Evolutionary conservation across 2,888 invertebrate species (phyloP).

Genomic region (Nineta flava): DNA sequence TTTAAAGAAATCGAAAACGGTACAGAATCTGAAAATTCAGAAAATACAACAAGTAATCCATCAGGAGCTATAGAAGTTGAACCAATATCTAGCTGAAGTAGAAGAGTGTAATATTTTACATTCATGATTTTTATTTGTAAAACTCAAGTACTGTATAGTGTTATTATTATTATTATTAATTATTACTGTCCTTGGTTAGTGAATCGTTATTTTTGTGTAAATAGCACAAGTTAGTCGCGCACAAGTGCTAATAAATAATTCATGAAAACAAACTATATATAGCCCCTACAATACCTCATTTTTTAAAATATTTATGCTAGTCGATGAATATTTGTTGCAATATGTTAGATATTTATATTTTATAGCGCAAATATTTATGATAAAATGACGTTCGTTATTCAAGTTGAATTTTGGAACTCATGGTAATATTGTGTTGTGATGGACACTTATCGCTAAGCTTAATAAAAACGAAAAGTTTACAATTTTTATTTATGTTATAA

Average conservation of each 20-base stretch:
- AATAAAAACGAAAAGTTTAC: too few relatives aligned
- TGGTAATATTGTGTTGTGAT: too few relatives aligned
- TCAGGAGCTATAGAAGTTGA: neutral
- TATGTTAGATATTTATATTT: too few relatives aligned
- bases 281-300: too few relatives aligned
- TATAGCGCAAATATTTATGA: too few relatives aligned
- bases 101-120: neutral
- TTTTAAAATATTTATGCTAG: too few relatives aligned
- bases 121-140: neutral
- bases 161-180: neutral
- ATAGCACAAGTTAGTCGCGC: conserved; percentile 7
- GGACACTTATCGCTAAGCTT: too few relatives aligned
- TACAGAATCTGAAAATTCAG: neutral
- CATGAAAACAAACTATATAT: too few relatives aligned
- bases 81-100: conserved; percentile 2
- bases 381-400: too few relatives aligned
- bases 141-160: neutral
- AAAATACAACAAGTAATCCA: neutral
- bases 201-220: neutral
- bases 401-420: too few relatives aligned
- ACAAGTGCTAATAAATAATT: conserved; percentile 1
- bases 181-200: neutral
- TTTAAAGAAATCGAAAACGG: neutral
- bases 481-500: too few relatives aligned
- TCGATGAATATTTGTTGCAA: too few relatives aligned